Conservation (phyloP, 2,797 vertebrate species). For the Trematomus bernacchii region DNA sequence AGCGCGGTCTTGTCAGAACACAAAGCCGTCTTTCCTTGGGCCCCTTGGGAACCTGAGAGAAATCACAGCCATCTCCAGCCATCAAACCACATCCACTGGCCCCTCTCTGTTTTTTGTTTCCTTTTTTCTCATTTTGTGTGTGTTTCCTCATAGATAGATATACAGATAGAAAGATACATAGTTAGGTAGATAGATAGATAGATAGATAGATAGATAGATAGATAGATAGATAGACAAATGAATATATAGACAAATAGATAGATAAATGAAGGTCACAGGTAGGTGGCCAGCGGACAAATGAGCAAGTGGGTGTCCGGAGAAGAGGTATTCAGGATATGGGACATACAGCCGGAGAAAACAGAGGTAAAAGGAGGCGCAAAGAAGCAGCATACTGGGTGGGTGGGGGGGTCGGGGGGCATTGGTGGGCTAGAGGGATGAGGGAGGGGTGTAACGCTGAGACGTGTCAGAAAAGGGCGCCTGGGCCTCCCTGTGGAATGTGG, state of each 20-base stretch:
- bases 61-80: conserved; percentile 82
- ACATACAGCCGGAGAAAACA: conserved; percentile 40
- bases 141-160: neutral
- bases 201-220: conserved; percentile 10
- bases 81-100: conserved; percentile 65
- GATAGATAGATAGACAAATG: conserved; percentile 25
- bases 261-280: neutral
- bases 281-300: conserved; percentile 18
- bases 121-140: conserved; percentile 7
- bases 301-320: conserved; percentile 17
- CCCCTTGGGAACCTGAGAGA: conserved; percentile 83
- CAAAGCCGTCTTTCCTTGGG: conserved; percentile 82
- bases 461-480: conserved; percentile 88
- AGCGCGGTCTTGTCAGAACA: conserved; percentile 82
- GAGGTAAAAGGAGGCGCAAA: conserved; percentile 65
- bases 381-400: conserved; percentile 40
- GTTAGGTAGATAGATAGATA: conserved; percentile 24
- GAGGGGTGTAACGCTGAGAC: conserved; percentile 86
- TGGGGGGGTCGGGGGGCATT: conserved; percentile 34
- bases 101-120: conserved; percentile 37
- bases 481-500: conserved; percentile 90
- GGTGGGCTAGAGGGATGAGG: conserved; percentile 78
- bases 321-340: conserved; percentile 20
- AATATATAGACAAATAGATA: conserved; percentile 13
- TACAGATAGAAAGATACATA: conserved; percentile 5